Base-by-base conservation (phyloP, 2,113 vertebrate species). In the Platysteira castanea region DNA sequence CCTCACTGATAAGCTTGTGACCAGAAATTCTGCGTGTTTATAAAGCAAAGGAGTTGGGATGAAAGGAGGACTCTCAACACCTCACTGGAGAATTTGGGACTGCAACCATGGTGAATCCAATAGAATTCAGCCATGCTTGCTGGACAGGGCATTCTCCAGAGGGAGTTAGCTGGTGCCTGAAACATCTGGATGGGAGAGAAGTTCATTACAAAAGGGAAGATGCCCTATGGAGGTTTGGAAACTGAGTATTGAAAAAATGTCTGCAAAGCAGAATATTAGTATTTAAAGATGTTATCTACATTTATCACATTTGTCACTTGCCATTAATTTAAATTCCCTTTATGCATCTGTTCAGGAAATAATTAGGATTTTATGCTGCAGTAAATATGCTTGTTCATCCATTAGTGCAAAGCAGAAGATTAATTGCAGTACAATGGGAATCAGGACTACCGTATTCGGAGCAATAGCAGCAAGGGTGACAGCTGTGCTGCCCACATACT, bases 301-400 rank as follows among this genome's bases (percentile, higher is more conserved):
- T 98, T 98, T 96, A 97, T 98, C 97, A 97, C 76, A 87, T 96
- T 97, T 97, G 97, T 98, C 98, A 97, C 87, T 98, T 98, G 93
- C 90, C 81, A 97, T 98, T 97, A 98, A 98, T 98, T 98, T 97
- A 96, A 95, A 97, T 98, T 96, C 84, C 85, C 73, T 97, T 96
- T 97, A 97, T 95, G 89, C 97, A 97, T 98, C 93, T 98, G 94
- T 96, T 98, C 96, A 97, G 97, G 97, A 98, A 98, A 98, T 98
- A 98, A 98, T 98, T 97, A 97, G 95, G 93, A 98, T 98, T 98
- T 98, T 98, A 98, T 97, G 97, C 97, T 95, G 97, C 93, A 87
- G 97, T 98, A 98, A 98, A 98, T 98, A 98, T 95, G 96, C 95
- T 97, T 98, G 97, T 98, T 98, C 97, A 98, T 97, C 97, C 97